Conservation (phyloP, 2,797 vertebrate species). For the Liasis olivaceus region DNA sequence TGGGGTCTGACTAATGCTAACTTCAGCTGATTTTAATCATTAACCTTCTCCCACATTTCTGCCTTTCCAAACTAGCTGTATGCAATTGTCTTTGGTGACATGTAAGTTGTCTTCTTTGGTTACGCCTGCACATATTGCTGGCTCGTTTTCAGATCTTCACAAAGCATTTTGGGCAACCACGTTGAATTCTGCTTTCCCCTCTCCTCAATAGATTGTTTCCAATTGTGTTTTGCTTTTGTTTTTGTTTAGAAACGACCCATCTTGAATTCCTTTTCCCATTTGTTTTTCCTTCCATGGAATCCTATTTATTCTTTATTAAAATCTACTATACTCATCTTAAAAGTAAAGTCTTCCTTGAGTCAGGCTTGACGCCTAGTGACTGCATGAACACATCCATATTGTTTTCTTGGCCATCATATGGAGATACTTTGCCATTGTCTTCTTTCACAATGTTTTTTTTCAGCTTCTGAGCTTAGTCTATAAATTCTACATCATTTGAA, state of each 20-base stretch:
- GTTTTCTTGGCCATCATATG: neutral
- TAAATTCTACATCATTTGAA: neutral
- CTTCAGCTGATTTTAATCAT: neutral
- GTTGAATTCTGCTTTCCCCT: neutral
- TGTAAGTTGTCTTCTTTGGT: neutral
- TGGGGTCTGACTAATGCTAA: neutral
- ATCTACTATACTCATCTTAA: neutral
- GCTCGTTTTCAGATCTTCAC: neutral
- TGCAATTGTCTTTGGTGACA: neutral
- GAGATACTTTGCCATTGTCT: neutral
- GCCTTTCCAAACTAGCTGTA: neutral
- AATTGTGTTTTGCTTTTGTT: neutral
- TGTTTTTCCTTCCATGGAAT: neutral
- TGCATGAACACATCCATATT: neutral
- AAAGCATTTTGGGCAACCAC: neutral
- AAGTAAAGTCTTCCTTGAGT: neutral
- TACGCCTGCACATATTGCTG: neutral
- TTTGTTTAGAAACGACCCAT: neutral
- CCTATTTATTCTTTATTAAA: neutral
- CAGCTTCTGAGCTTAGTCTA: neutral
- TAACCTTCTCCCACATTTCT: neutral
- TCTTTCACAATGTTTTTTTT: neutral
- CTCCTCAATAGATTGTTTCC: neutral
- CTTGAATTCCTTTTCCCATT: neutral
- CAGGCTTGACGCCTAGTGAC: neutral